Evolutionary conservation across 1,140 invertebrate genomes (phyloP).

Genomic region (Saccostrea echinata): DNA sequence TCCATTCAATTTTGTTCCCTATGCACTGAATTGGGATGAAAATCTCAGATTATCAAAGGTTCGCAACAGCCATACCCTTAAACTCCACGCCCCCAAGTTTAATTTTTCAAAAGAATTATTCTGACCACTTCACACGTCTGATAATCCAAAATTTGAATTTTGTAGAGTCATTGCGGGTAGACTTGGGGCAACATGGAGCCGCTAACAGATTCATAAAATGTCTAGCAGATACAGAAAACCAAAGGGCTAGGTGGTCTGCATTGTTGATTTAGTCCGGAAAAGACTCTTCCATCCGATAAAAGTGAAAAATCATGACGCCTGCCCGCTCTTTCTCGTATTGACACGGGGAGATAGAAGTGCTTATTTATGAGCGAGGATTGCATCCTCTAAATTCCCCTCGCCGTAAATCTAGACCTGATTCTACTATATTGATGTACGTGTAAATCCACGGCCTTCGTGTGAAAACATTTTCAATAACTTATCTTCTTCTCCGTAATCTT

Average conservation of each 20-base stretch:
- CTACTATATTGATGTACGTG: slow-evolving; percentile 2
- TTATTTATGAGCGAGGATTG: slow-evolving; percentile 18
- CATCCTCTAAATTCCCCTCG: background rate
- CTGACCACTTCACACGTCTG: slow-evolving; percentile 13
- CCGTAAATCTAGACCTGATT: slow-evolving; percentile 20
- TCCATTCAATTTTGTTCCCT: background rate
- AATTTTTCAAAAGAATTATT: background rate
- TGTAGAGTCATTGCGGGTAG: slow-evolving; percentile 21
- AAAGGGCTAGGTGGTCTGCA: background rate
- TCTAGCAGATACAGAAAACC: background rate
- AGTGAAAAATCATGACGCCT: slow-evolving; percentile 36
- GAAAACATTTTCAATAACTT: slow-evolving; percentile 15
- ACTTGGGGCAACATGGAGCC: background rate
- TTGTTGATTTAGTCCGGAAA: slow-evolving; percentile 26
- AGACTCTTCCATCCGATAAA: slow-evolving; percentile 21
- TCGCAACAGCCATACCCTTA: background rate
- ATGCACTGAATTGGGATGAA: background rate
- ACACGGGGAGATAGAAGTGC: slow-evolving; percentile 24
- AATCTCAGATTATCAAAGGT: background rate
- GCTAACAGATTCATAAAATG: slow-evolving; percentile 21
- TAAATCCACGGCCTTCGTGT: slow-evolving; percentile 15
- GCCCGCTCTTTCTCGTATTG: slow-evolving; percentile 23
- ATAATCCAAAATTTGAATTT: slow-evolving; percentile 30
- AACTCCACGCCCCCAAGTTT: background rate
- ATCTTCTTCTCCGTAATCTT: background rate